A percentile compares a stretch with the other conserved stretches of the same genome.
These are phyloP conservation scores for Hydropotes inermis DNA, from an alignment of 2,113 vertebrate species.

Conservation along the genomic window DNA sequence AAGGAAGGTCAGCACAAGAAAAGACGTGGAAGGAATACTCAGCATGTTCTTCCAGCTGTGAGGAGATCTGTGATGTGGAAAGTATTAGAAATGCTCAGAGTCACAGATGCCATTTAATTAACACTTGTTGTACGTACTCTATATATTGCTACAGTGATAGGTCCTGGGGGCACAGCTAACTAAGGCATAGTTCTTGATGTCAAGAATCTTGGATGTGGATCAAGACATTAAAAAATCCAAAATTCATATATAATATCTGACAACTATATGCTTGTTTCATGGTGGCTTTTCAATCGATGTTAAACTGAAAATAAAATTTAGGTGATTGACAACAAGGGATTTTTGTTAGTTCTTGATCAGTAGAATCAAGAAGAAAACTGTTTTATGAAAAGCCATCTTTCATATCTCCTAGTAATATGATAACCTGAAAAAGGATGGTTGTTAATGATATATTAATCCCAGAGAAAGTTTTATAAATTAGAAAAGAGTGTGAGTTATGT, in stretches of 20 bases:
- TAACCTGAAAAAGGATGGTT: not conserved
- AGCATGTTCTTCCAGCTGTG: not conserved
- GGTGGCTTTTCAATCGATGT: not conserved
- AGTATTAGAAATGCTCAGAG: not conserved
- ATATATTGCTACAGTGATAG: not conserved
- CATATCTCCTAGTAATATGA: not conserved
- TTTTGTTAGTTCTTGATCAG: conserved; percentile 13
- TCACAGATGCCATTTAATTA: not conserved
- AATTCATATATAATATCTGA: not conserved
- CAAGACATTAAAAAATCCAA: not conserved
- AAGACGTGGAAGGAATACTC: not conserved
- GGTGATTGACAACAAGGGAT: not conserved
- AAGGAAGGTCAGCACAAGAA: not conserved
- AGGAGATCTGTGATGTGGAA: not conserved
- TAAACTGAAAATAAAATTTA: conserved; percentile 1
- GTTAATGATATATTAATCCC: not conserved
- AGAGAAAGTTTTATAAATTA: not conserved
- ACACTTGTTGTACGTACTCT: not conserved
- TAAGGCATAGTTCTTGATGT: not conserved
- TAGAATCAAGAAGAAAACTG: not conserved
- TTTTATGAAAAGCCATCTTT: not conserved
- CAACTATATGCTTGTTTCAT: not conserved
- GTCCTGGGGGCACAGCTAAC: not conserved
- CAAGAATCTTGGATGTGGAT: not conserved
- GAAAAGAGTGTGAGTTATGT: not conserved